Conservation (phyloP, 2,113 vertebrate genomes). For the Jacana jacana region DNA sequence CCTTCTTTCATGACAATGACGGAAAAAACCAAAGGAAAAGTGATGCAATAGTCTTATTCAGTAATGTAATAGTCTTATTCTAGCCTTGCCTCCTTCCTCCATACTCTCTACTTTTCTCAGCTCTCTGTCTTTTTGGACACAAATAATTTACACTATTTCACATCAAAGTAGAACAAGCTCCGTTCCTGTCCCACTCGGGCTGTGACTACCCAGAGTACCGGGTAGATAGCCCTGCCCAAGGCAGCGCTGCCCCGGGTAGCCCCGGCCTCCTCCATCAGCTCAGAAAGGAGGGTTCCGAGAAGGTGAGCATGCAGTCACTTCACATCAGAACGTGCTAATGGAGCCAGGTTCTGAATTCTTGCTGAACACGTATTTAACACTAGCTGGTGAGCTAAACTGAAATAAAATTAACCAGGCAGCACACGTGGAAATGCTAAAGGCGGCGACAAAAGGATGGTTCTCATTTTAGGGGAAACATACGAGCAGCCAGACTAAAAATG, state of each 20-base stretch:
- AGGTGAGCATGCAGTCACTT: not conserved
- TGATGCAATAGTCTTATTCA: not conserved
- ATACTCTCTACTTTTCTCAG: not conserved
- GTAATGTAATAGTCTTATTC: not conserved
- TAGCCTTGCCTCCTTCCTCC: not conserved
- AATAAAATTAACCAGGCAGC: not conserved
- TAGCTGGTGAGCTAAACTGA: not conserved
- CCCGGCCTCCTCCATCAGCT: accelerated
- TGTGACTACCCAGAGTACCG: not conserved
- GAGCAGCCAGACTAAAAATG: not conserved
- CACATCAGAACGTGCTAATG: not conserved
- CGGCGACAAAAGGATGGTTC: not conserved
- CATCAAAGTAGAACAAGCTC: not conserved
- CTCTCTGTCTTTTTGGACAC: not conserved
- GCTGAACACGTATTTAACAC: not conserved
- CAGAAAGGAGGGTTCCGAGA: not conserved
- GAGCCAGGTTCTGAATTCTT: not conserved
- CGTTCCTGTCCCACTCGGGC: not conserved
- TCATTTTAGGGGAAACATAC: not conserved
- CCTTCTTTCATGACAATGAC: not conserved
- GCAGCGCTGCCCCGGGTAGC: not conserved
- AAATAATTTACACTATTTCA: not conserved
- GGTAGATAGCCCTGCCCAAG: not conserved
- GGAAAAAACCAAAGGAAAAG: not conserved
- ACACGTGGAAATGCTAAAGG: not conserved